Conservation (phyloP, 2,888 invertebrate genomes). For the Heliconius aoede region DNA sequence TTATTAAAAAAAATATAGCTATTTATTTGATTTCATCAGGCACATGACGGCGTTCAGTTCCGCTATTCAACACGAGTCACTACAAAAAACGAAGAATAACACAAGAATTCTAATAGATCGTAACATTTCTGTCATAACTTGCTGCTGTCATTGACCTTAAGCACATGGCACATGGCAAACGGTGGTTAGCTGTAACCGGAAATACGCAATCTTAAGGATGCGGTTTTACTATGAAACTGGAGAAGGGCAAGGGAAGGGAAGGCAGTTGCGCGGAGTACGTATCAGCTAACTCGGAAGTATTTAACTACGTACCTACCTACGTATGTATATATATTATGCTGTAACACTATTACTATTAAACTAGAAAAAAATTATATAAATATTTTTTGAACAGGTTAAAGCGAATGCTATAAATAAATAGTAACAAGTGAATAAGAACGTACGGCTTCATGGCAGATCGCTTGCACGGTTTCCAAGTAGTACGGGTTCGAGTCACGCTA, state of each 20-base stretch:
- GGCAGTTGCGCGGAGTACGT: conserved; percentile 33
- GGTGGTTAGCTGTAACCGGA: conserved; percentile 31
- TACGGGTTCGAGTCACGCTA: too few relatives aligned
- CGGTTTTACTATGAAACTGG: conserved; percentile 31
- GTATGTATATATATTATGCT: background rate
- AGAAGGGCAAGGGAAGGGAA: too few relatives aligned
- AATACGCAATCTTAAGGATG: conserved; percentile 31
- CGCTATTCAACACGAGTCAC: background rate
- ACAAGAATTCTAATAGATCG: background rate
- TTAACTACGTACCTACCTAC: background rate
- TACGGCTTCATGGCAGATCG: background rate
- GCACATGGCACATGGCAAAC: conserved; percentile 29
- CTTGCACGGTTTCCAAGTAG: background rate
- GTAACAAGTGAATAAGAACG: background rate
- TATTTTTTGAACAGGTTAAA: background rate
- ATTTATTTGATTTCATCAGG: too few relatives aligned
- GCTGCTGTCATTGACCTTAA: conserved; percentile 36
- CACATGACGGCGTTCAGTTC: background rate
- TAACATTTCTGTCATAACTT: background rate
- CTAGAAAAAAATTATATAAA: too few relatives aligned
- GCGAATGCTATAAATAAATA: background rate
- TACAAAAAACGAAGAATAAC: background rate
- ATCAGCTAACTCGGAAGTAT: conserved; percentile 32
- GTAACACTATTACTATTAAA: too few relatives aligned
- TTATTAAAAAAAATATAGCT: too few relatives aligned